Evolutionary conservation across 2,888 invertebrate genomes (phyloP).

Genomic region (Oegoconia quadripuncta): DNA sequence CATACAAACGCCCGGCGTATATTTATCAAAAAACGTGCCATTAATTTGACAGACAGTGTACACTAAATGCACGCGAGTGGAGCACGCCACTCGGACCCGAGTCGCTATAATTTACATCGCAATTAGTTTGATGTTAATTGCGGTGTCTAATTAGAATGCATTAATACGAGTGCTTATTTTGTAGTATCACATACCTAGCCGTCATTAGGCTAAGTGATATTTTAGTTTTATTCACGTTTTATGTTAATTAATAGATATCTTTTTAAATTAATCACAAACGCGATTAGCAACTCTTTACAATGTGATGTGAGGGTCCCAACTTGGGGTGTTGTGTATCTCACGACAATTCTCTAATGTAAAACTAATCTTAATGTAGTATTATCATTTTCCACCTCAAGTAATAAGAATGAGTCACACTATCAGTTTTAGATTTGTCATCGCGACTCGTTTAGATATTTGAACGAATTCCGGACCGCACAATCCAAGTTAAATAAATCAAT

Average conservation of each 20-base stretch:
- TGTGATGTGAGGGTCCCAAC: neutral
- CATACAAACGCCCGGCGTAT: conserved; percentile 18
- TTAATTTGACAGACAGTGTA: conserved; percentile 33
- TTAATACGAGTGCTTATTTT: conserved; percentile 18
- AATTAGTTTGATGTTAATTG: conserved; percentile 27
- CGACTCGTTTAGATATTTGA: no score
- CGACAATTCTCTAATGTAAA: no score
- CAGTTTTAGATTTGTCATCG: no score
- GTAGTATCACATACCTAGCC: conserved; percentile 6
- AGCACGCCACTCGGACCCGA: conserved; percentile 10
- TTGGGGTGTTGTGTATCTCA: no score
- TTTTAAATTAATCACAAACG: neutral
- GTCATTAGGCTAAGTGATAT: conserved; percentile 8
- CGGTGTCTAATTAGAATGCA: conserved; percentile 31
- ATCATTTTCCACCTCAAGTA: no score
- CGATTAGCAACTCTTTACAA: neutral
- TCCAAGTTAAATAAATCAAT: no score
- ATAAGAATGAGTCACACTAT: no score
- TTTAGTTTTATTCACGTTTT: conserved; percentile 8
- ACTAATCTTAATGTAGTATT: no score
- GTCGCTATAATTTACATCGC: conserved; percentile 21
- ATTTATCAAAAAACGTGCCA: conserved; percentile 35
- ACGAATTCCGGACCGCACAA: no score
- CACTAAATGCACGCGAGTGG: conserved; percentile 23
- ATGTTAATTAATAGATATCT: conserved; percentile 5